These are phyloP conservation scores for Hirtodrosophila alboralis DNA, from an alignment of 2,888 invertebrate species.

Conservation along the genomic window DNA sequence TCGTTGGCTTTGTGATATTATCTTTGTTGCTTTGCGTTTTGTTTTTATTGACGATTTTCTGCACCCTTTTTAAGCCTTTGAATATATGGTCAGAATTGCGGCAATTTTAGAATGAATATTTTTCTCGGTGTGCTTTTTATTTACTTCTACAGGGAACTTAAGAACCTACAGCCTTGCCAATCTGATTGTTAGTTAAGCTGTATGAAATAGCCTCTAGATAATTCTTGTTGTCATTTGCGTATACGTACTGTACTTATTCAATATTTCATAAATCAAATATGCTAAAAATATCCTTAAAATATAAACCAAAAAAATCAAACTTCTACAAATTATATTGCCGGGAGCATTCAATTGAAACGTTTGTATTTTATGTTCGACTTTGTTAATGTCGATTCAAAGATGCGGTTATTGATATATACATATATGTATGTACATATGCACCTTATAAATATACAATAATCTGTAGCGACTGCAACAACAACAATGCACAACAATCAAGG, in stretches of 20 bases:
- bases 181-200: conserved; percentile 17
- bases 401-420: conserved; percentile 25
- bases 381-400: conserved; percentile 17
- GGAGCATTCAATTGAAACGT: too few relatives aligned
- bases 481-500: conserved; percentile 36
- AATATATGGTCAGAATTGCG: too few relatives aligned
- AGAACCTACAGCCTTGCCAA: conserved; percentile 12
- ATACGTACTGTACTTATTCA: conserved; percentile 35
- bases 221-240: conserved; percentile 36
- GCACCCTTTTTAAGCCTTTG: neutral
- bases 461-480: conserved; percentile 31
- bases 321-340: too few relatives aligned
- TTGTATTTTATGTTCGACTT: too few relatives aligned
- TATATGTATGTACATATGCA: conserved; percentile 19
- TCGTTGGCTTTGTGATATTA: conserved; percentile 27
- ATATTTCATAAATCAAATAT: conserved; percentile 22
- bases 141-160: conserved; percentile 2
- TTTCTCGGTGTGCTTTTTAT: neutral
- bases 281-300: too few relatives aligned
- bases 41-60: conserved; percentile 43
- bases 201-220: conserved; percentile 33
- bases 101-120: too few relatives aligned
- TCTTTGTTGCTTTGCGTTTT: conserved; percentile 26
- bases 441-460: conserved; percentile 17
- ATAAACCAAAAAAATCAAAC: too few relatives aligned